phyloP scores from a whole-genome alignment of 2,113 vertebrate species.

The Osmerus eperlanus region DNA sequence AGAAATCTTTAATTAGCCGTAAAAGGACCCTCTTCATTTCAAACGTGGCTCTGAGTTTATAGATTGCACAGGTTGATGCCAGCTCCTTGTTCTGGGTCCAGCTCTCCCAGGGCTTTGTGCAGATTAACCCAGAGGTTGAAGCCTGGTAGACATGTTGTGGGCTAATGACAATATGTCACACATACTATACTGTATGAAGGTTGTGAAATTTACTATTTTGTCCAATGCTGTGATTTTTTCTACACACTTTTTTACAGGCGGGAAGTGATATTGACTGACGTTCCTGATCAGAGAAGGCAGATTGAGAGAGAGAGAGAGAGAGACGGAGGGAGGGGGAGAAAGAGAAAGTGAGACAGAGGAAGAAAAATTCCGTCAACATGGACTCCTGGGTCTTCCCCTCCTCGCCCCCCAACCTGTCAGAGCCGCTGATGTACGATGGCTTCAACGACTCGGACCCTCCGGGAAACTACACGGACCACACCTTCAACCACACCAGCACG shows the following conservation, averaged over 20 bases:
- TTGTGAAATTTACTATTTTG: no score
- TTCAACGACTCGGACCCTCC: constrained; percentile 69
- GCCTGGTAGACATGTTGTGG: no score
- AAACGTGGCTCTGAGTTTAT: not conserved
- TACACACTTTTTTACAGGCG: no score
- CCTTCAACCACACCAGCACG: constrained; percentile 83
- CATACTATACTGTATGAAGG: no score
- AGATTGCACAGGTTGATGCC: no score
- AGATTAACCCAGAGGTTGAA: no score
- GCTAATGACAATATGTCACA: no score
- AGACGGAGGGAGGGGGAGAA: not conserved
- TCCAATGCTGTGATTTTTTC: no score
- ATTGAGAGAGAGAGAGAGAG: not conserved
- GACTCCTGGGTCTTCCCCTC: constrained; percentile 67
- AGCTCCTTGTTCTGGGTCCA: no score
- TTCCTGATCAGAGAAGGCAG: no score
- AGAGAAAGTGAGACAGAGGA: constrained; percentile 22
- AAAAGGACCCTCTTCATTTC: not conserved
- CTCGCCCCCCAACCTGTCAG: constrained; percentile 68
- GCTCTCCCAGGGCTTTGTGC: no score
- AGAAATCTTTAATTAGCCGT: not conserved
- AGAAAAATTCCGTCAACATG: constrained; percentile 49
- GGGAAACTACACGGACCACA: constrained; percentile 63
- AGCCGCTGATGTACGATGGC: constrained; percentile 70
- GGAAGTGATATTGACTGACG: no score